These are phyloP conservation scores for Chinchilla lanigera DNA, from an alignment of 2,113 vertebrate genomes.

Conservation along the genomic window DNA sequence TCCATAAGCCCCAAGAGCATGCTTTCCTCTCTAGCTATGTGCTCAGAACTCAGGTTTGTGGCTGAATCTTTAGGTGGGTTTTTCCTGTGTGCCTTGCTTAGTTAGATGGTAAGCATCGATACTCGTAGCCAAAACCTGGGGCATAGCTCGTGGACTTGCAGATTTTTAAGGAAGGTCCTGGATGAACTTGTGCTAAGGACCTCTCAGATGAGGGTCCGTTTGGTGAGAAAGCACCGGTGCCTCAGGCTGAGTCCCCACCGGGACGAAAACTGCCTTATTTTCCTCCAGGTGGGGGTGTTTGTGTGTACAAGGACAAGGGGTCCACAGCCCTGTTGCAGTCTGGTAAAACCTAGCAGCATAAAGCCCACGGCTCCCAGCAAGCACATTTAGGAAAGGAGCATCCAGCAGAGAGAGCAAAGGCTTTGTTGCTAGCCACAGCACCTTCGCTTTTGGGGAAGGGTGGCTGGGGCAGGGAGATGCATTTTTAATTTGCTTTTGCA, in stretches of 20 bases:
- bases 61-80: conserved; percentile 66
- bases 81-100: conserved; percentile 83
- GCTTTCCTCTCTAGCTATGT: conserved; percentile 66
- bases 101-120: conserved; percentile 76
- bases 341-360: accelerated
- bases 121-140: conserved; percentile 62
- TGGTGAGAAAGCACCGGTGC: not conserved
- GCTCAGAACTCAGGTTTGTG: conserved; percentile 27
- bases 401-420: not conserved
- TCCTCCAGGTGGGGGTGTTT: not conserved
- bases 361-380: not conserved
- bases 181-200: conserved; percentile 19
- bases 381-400: accelerated
- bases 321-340: not conserved
- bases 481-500: not conserved
- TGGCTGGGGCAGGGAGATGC: not conserved
- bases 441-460: not conserved
- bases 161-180: conserved; percentile 72
- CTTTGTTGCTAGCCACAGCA: accelerated
- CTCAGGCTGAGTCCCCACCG: not conserved
- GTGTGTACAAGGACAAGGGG: not conserved
- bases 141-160: conserved; percentile 34
- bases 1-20: conserved; percentile 65
- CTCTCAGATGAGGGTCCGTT: conserved; percentile 46
- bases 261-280: not conserved